Base-by-base conservation (phyloP, 1,140 invertebrate species). In the Cotesia vestalis region DNA sequence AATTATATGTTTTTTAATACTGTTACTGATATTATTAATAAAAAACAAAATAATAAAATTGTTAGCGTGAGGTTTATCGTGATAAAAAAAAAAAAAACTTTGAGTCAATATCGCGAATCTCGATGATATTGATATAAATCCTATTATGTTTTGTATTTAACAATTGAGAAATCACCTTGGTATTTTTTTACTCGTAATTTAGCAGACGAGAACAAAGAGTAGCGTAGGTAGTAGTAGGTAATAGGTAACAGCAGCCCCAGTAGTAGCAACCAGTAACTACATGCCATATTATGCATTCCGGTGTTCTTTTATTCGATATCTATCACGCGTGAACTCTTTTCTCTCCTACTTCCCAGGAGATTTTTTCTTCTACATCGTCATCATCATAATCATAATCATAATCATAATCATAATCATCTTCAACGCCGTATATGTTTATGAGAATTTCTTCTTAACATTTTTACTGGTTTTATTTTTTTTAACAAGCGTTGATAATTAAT, bases 261-360 rank as follows among this genome's bases (percentile, higher is more conserved):
- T n/a, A 35, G 55, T n/a, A 59, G n/a, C 35, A 38, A 35, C n/a
- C 3, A 27, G 55, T n/a, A 59, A 38, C 35, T 35, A 35, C n/a
- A 63, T 40, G 35, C 3, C 14, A 40, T 63, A 63, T 38, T 63
- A 63, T 63, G 38, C n/a, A 53, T 40, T 67, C 64, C 27, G 40
- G 14, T 52, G 6, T 35, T 53, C 64, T 67, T 51, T 34, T 46
- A 46, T 46, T 53, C 64, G 64, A 67, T 67, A 67, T 67, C 46
- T 67, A 67, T 67, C 64, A 67, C 64, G 64, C 64, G 64, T 67
- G 64, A 67, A 67, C 38, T 67, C 64, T 53, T 46, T 20, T 52
- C 34, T 53, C 35, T 46, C 8, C 17, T 67, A 53, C 64, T 67
- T 67, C 64, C 64, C 64, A 67, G 64, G 64, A 35, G 14, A 14